phyloP scores from a whole-genome alignment of 2,888 invertebrate species.

The Pachymerium ferrugineum region DNA sequence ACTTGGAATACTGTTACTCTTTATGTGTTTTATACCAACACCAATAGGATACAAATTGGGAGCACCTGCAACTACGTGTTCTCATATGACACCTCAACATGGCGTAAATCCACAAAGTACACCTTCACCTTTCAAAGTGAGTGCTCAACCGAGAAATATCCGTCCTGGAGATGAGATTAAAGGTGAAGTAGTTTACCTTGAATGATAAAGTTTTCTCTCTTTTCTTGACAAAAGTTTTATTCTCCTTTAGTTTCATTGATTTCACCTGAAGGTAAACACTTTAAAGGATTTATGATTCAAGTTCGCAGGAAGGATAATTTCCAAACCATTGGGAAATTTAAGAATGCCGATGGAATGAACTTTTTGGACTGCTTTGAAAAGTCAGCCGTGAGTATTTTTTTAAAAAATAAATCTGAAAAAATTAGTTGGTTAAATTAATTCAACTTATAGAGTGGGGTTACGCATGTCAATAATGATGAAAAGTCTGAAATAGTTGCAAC shows the following conservation, averaged over 20 bases:
- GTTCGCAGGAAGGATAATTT: neutral
- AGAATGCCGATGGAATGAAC: neutral
- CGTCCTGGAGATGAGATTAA: neutral
- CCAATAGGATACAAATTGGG: neutral
- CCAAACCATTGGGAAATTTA: neutral
- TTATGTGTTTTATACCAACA: too few relatives aligned
- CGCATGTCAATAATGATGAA: neutral
- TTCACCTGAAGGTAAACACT: neutral
- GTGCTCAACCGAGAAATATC: neutral
- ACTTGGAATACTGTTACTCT: too few relatives aligned
- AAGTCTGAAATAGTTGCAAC: neutral
- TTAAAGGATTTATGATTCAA: neutral
- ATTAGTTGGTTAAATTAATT: too few relatives aligned
- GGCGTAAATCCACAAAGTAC: neutral
- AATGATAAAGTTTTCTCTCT: neutral
- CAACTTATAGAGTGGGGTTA: neutral
- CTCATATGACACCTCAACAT: neutral
- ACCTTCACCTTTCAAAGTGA: neutral
- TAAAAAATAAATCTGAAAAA: too few relatives aligned
- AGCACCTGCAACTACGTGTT: neutral
- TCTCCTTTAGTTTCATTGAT: neutral
- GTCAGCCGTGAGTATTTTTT: too few relatives aligned
- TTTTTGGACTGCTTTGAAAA: too few relatives aligned
- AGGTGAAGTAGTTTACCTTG: neutral
- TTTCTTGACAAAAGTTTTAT: neutral